A percentile compares a stretch with the other conserved stretches of the same genome.
Evolutionary conservation across 1,140 invertebrate genomes (phyloP).

Genomic region (Lutraria rhynchaena): DNA sequence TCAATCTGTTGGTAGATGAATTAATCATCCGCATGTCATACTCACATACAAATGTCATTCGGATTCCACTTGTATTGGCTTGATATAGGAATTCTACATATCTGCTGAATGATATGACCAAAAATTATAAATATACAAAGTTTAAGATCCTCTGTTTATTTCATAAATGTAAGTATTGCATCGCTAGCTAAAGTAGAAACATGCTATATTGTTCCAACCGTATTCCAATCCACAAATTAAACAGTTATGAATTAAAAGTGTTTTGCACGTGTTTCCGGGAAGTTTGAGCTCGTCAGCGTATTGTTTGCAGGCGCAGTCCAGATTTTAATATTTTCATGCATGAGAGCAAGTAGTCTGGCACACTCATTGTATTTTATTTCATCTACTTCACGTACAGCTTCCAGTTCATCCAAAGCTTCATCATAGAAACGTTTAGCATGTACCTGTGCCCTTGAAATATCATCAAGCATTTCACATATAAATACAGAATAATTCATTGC

Average conservation of each 20-base stretch:
- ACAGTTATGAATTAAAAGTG: neutral
- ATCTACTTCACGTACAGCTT: slow-evolving; percentile 12
- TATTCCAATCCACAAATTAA: too few relatives aligned
- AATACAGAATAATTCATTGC: slow-evolving; percentile 47
- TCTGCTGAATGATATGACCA: too few relatives aligned
- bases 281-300: slow-evolving; percentile 81
- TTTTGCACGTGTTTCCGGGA: neutral
- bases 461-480: slow-evolving; percentile 41
- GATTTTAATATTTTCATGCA: slow-evolving; percentile 28
- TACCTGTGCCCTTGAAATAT: neutral
- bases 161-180: too few relatives aligned
- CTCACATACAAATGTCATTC: too few relatives aligned
- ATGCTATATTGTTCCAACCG: too few relatives aligned
- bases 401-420: slow-evolving; percentile 52
- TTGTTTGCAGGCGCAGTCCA: neutral
- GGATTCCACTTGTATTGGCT: too few relatives aligned
- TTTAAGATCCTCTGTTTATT: too few relatives aligned
- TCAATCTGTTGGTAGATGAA: too few relatives aligned
- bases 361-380: neutral
- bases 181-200: too few relatives aligned
- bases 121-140: too few relatives aligned
- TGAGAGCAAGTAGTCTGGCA: slow-evolving; percentile 8
- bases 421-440: slow-evolving; percentile 37
- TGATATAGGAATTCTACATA: too few relatives aligned
- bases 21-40: too few relatives aligned